These are phyloP conservation scores for Orthonyx spaldingii DNA, from an alignment of 2,113 vertebrate species.

Conservation along the genomic window DNA sequence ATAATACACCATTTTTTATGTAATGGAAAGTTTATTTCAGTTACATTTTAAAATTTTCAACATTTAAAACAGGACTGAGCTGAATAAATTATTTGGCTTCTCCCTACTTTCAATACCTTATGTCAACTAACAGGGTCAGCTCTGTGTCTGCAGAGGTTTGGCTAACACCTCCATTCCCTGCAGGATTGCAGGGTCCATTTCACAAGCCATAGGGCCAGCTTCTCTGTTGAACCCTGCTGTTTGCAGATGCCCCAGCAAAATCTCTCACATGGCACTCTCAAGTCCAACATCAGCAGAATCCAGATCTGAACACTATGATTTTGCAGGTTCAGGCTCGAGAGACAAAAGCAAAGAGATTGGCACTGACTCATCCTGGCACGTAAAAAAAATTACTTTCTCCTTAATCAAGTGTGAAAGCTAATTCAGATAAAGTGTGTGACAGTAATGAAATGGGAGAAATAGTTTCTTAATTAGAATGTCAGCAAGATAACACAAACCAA, in stretches of 20 bases:
- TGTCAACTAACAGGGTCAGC: neutral
- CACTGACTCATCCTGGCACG: neutral
- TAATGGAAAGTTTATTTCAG: neutral
- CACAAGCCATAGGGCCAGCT: neutral
- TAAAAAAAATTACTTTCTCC: neutral
- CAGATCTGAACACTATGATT: neutral
- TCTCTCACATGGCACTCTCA: neutral
- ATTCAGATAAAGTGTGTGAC: conserved; percentile 50
- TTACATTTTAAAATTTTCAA: neutral
- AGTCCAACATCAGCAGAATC: neutral
- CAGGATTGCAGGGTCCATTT: neutral
- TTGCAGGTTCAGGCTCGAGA: neutral
- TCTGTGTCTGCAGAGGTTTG: neutral
- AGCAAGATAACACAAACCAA: conserved; percentile 24
- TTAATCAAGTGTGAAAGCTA: conserved; percentile 54
- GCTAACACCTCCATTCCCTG: neutral
- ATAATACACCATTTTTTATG: neutral
- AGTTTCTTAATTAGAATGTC: conserved; percentile 59
- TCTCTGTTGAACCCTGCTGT: neutral
- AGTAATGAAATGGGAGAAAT: conserved; percentile 32
- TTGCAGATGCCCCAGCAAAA: neutral
- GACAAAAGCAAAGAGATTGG: neutral
- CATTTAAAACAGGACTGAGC: neutral
- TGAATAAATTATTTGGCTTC: neutral
- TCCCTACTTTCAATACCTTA: neutral